Base-by-base conservation (phyloP, 2,888 invertebrate genomes). In the Uropetala carovei region DNA sequence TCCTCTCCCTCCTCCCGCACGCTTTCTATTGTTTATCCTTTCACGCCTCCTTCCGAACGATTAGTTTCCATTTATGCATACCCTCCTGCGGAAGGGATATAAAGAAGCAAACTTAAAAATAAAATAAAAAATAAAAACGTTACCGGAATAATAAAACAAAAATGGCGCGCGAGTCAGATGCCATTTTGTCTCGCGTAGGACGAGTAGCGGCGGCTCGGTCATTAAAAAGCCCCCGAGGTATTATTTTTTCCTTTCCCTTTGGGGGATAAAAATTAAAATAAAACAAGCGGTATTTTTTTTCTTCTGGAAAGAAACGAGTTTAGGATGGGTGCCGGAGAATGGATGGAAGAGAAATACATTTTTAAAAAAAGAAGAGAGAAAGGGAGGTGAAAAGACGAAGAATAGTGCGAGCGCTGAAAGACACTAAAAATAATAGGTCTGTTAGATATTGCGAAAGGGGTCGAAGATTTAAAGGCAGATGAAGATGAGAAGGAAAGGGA, bases 151-250 rank as follows among this genome's bases (percentile, higher is more conserved):
- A 7, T 43, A 43, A 43, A 43, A 43, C 43, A 43, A 75, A 27
- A 68, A 68, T 68, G 4, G n/a, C 68, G 68, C 68, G 75, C 27
- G 75, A 75, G 75, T 75, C 75, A 75, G 75, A 75, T 75, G 27
- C 27, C 75, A 75, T 75, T 75, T 75, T 27, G 22, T 68, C 68
- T 68, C 68, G 7, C 27, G 75, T 43, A 43, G 43, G 5, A 5
- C 27, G 75, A 75, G 22, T 75, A 11, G 2, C 75, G 5, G 5
- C 75, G n/a, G 75, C n/a, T 10, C 22, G 27, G 75, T 75, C 27
- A 27, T 27, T 27, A 75, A 27, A 75, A 75, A 75, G 14, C 13
- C 75, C 75, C 27, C 27, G 27, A 27, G 27, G 11, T 22, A 27
- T 11, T 75, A 13, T 75, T 0, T 75, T 0, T 68, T 11, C 68